Evolutionary conservation across 2,888 invertebrate genomes (phyloP), one percentile per base, ranked within the genome.

Genomic region (Drosophila sordidula): DNA sequence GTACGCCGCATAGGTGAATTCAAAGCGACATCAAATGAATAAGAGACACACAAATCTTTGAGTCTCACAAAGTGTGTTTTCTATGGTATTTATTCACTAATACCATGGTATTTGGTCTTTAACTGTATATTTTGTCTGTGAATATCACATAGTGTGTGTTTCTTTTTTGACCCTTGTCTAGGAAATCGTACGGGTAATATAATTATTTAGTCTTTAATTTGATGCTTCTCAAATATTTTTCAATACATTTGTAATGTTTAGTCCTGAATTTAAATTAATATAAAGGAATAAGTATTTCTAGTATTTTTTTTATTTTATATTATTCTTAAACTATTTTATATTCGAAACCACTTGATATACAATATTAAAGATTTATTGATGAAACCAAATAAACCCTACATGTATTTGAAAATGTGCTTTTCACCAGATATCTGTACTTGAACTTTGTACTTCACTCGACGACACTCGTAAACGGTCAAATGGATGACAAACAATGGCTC

Each of bases 401-500:
- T 29, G 2, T 8, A 8, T 29, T 8, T 29, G 3, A 9, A 9
- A 9, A 29, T 29, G 4, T 16, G n/a, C 4, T 41, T 41, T 41
- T 41, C 3, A 32, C 32, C 32, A 32, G 32, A 32, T 32, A 32
- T 39, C 9, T 46, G 6, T 1, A 4, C 6, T 16, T 16, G 16
- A 2, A 16, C 11, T 46, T 16, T 16, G 14, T 4, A 14, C 11
- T 46, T 29, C 26, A 29, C 26, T 29, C 8, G 26, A 29, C 26
- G 11, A 14, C 6, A 4, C 39, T 56, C 25, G 45, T 64, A 8
- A 42, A 38, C 36, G 39, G 18, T 16, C 8, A 34, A 64, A 68
- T 32, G 47, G 41, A 45, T 54, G 49, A 12, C 45, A 38, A 50
- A 55, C 32, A 12, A 34, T 32, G 70, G 26, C 9, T 50, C 2